Evolutionary conservation across 2,888 invertebrate genomes (phyloP).

Genomic region (Prenolepis imparis): DNA sequence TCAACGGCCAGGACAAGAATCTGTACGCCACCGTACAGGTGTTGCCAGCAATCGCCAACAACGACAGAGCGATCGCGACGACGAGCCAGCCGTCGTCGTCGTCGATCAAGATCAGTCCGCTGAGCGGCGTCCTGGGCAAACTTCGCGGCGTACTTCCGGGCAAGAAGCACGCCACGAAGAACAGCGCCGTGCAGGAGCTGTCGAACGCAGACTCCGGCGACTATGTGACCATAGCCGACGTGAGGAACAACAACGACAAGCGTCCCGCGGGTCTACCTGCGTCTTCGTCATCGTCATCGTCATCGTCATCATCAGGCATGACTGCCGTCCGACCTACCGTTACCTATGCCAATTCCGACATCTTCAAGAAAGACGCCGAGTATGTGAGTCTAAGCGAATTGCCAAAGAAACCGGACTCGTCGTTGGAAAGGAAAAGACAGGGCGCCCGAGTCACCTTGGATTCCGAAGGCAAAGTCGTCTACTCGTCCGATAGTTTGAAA

Average conservation of each 20-base stretch:
- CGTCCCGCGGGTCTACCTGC: slow-evolving; percentile 73
- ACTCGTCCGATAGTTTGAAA: slow-evolving; percentile 94
- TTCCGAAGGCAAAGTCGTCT: slow-evolving; percentile 95
- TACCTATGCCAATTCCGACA: slow-evolving; percentile 89
- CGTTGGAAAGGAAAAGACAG: slow-evolving; percentile 88
- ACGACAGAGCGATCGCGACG: slow-evolving; percentile 54
- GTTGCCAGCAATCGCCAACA: slow-evolving; percentile 69
- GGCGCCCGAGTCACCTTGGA: slow-evolving; percentile 94
- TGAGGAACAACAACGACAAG: slow-evolving; percentile 92
- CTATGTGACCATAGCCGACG: slow-evolving; percentile 95
- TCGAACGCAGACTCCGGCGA: slow-evolving; percentile 89
- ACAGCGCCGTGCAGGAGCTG: slow-evolving; percentile 64
- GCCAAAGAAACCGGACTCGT: slow-evolving; percentile 88
- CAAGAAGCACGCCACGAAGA: slow-evolving; percentile 78
- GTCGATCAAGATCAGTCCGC: slow-evolving; percentile 86
- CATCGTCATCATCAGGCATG: slow-evolving; percentile 64
- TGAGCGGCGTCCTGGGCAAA: slow-evolving; percentile 92
- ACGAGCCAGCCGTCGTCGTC: slow-evolving; percentile 37
- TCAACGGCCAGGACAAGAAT: slow-evolving; percentile 85
- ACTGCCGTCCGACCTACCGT: slow-evolving; percentile 70
- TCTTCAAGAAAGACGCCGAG: slow-evolving; percentile 91
- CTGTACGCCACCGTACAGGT: slow-evolving; percentile 84
- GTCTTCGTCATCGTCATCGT: slow-evolving; percentile 52
- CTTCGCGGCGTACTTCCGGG: slow-evolving; percentile 87
- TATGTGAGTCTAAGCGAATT: slow-evolving; percentile 94